Conservation (phyloP, 2,113 vertebrate species). For the Mormyrus iriodes region DNA sequence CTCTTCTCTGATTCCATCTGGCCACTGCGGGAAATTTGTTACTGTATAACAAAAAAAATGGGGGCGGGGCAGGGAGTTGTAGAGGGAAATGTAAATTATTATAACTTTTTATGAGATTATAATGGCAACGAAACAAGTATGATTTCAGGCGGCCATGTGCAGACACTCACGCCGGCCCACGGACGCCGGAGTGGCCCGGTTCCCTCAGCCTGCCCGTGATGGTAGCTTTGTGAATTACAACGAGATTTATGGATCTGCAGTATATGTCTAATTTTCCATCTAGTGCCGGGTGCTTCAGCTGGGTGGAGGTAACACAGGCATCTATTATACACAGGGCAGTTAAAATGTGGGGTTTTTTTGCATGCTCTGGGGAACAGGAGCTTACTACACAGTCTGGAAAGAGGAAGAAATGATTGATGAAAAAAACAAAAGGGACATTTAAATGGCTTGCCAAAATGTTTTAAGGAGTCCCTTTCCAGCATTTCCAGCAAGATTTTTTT, state of each 20-base stretch:
- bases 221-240: conserved; percentile 66
- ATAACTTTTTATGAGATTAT: conserved; percentile 43
- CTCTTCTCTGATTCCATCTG: conserved; percentile 52
- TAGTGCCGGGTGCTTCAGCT: conserved; percentile 60
- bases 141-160: conserved; percentile 52
- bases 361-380: conserved; percentile 50
- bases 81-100: conserved; percentile 63
- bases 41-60: conserved; percentile 55
- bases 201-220: conserved; percentile 54
- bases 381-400: conserved; percentile 49
- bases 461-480: conserved; percentile 14
- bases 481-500: conserved; percentile 30
- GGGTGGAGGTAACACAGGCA: conserved; percentile 55
- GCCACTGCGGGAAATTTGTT: conserved; percentile 53
- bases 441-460: conserved; percentile 48
- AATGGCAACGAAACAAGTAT: conserved; percentile 59
- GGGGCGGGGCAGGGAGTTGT: neutral
- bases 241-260: conserved; percentile 66
- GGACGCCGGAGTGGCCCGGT: conserved; percentile 23
- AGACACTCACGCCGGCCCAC: conserved; percentile 39
- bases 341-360: conserved; percentile 54
- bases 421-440: conserved; percentile 50
- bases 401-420: conserved; percentile 52
- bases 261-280: conserved; percentile 72
- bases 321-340: conserved; percentile 58